phyloP scores from a whole-genome alignment of 2,113 vertebrate species.

The Sturnira hondurensis region DNA sequence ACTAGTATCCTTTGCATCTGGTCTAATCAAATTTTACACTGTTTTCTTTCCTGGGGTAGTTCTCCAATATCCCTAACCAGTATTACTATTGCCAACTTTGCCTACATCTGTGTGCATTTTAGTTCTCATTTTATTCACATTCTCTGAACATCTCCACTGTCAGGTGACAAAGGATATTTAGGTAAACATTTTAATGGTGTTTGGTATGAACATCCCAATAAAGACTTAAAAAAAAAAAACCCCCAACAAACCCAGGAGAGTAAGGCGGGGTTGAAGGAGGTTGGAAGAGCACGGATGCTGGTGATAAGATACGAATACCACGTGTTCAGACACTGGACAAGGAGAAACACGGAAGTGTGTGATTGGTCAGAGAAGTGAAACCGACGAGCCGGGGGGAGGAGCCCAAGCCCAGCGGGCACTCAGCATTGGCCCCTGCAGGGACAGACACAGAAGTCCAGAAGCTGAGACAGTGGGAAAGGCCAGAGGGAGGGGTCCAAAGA shows the following conservation, averaged over 20 bases:
- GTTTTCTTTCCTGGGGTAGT: not conserved
- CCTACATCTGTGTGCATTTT: not conserved
- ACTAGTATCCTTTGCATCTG: not conserved
- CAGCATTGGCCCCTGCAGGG: not conserved
- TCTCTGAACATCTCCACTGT: not conserved
- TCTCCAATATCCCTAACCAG: not conserved
- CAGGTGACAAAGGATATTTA: not conserved
- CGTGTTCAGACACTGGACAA: not conserved
- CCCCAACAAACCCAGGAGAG: no score
- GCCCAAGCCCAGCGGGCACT: no score
- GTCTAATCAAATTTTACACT: not conserved
- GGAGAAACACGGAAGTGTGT: not conserved
- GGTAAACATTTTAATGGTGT: not conserved
- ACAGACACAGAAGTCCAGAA: no score
- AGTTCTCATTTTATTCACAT: not conserved
- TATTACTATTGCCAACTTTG: not conserved
- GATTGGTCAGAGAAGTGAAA: not conserved
- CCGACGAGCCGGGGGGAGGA: no score
- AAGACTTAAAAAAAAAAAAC: not conserved
- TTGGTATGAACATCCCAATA: not conserved
- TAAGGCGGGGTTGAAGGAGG: not conserved
- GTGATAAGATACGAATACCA: not conserved
- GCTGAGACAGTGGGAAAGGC: not conserved
- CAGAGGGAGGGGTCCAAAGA: no score
- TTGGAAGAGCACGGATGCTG: not conserved